Percentiles rank a stretch among this genome's conserved stretches.
phyloP scores from a whole-genome alignment of 1,140 invertebrate species.

The Physella acuta region DNA sequence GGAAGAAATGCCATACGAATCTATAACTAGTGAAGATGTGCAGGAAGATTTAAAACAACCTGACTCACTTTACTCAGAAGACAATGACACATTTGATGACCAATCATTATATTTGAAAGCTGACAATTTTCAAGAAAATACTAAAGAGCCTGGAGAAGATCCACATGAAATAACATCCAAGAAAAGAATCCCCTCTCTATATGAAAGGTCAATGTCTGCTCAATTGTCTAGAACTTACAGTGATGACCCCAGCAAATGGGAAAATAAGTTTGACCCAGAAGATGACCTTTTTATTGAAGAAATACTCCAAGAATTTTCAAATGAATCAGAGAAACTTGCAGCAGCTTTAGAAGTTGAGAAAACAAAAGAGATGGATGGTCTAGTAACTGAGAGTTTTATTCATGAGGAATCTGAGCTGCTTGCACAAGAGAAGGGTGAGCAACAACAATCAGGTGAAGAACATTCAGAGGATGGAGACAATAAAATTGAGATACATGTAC shows the following conservation, averaged over 20 bases:
- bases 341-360: background rate
- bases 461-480: background rate
- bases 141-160: too few relatives aligned
- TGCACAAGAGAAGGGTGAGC: background rate
- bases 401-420: background rate
- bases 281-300: background rate
- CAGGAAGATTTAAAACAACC: too few relatives aligned
- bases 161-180: too few relatives aligned
- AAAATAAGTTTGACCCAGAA: background rate
- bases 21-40: too few relatives aligned
- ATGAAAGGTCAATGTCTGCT: slow-evolving; percentile 20
- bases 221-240: slow-evolving; percentile 8
- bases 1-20: too few relatives aligned
- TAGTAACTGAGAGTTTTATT: background rate
- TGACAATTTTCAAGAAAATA: too few relatives aligned
- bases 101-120: too few relatives aligned
- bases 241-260: slow-evolving; percentile 14
- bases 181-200: slow-evolving; percentile 17
- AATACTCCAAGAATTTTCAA: background rate
- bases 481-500: too few relatives aligned
- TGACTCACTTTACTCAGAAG: too few relatives aligned
- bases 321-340: background rate
- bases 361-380: background rate
- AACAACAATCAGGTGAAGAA: background rate
- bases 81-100: too few relatives aligned